Evolutionary conservation across 1,140 invertebrate species (phyloP), one percentile per base, ranked within the genome.

Genomic region (Drosophila aff.): DNA sequence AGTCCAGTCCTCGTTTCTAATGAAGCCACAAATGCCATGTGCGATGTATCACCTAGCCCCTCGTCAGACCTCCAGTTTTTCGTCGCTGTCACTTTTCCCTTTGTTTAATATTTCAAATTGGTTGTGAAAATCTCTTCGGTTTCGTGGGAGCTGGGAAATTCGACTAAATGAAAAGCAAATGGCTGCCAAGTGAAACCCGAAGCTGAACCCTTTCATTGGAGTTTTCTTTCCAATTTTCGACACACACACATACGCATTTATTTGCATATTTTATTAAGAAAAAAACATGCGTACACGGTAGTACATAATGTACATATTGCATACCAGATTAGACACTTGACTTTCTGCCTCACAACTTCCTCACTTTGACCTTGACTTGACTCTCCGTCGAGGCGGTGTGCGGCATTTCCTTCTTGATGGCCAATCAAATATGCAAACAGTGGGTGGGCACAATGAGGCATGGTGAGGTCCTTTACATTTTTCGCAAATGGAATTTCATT

Each of bases 391-490:
- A 21, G 66, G 16, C 21, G 21, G 46, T 53, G 68, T n/a, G 52
- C 23, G 62, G 63, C 62, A 43, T 75, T 87, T 68, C 60, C 74
- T 41, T 81, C 79, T 89, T 84, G 84, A 81, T 81, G 81, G 78
- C 66, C 81, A 89, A 89, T 89, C 85, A 89, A 89, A 89, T 89
- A 89, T 85, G 81, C 86, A 90, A 90, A 85, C 76, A 76, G 79
- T 58, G 76, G 71, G 67, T 58, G 67, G 58, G 58, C 43, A 52
- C 63, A 55, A 57, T 62, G 59, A 73, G 74, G 74, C 59, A 53
- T 60, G 36, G 60, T 50, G 38, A 38, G 38, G 53, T 75, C 21
- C 46, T 41, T 60, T 58, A 40, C 62, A 52, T 49, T 46, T 62
- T 57, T 40, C 36, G 66, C 83, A 76, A 84, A 79, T 84, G 82